phyloP scores from a whole-genome alignment of 2,113 vertebrate genomes.

The Mesitornis unicolor region DNA sequence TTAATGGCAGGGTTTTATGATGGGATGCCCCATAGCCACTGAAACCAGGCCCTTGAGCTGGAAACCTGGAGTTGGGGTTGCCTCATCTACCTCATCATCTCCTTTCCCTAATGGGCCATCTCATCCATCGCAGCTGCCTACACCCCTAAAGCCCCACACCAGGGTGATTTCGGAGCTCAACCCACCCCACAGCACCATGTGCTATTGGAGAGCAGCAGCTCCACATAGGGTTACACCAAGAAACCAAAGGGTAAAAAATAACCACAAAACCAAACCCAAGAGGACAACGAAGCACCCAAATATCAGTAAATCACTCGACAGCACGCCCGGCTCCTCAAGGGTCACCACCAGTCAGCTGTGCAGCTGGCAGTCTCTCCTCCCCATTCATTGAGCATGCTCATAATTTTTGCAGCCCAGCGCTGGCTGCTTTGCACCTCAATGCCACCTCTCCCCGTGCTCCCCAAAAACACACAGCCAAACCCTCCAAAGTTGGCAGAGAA shows the following conservation, averaged over 20 bases:
- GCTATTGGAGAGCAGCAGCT: neutral
- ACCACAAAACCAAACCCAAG: too few species aligned
- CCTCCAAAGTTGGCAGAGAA: neutral
- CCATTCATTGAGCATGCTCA: neutral
- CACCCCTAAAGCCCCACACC: neutral
- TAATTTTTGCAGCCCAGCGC: neutral
- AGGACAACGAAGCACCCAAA: neutral
- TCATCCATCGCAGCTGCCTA: neutral
- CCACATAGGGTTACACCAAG: neutral
- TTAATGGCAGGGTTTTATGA: neutral
- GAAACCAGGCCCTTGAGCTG: neutral
- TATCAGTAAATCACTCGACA: neutral
- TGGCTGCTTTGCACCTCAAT: neutral
- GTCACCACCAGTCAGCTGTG: neutral
- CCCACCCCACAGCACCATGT: accelerated
- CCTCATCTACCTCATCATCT: neutral
- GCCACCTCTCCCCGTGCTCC: neutral
- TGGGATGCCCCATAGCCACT: neutral
- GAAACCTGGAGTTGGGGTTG: neutral
- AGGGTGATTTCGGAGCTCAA: neutral
- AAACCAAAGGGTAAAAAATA: neutral
- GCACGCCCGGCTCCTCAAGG: neutral
- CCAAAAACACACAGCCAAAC: neutral
- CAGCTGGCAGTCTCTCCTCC: neutral
- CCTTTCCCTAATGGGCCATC: neutral